Percentiles rank a stretch among this genome's conserved stretches.
Evolutionary conservation across 2,113 vertebrate genomes (phyloP).

Genomic region (Pelusios castaneus): DNA sequence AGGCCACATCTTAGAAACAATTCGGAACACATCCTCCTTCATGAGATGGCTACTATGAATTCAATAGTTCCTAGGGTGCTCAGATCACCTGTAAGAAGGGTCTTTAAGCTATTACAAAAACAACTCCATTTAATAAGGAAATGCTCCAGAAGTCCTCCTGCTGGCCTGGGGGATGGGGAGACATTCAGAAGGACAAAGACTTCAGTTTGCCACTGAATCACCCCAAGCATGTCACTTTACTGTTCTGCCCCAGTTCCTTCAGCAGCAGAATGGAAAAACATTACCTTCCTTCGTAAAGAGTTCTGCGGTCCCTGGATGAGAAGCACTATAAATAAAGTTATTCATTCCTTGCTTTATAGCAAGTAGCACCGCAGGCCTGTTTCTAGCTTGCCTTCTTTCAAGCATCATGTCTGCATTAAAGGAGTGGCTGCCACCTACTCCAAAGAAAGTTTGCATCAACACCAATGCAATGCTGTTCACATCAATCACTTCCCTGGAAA

Average conservation of each 20-base stretch:
- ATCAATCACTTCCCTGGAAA: conserved; percentile 17
- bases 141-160: fast-evolving
- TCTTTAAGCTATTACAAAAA: not conserved
- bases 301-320: not conserved
- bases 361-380: not conserved
- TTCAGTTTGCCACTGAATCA: not conserved
- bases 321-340: fast-evolving
- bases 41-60: fast-evolving
- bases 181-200: not conserved
- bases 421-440: not conserved
- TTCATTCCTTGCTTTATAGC: not conserved
- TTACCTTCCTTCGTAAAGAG: not conserved
- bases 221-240: not conserved
- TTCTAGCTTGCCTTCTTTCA: not conserved
- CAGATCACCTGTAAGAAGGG: not conserved
- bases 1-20: fast-evolving
- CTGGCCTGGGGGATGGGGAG: too few relatives aligned
- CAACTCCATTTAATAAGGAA: not conserved
- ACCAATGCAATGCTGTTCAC: not conserved
- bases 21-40: not conserved
- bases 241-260: not conserved
- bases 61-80: fast-evolving
- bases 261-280: not conserved
- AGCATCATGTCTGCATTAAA: fast-evolving
- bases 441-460: not conserved